phyloP scores from a whole-genome alignment of 2,888 invertebrate species.

The Rhamphomyia laevipes region DNA sequence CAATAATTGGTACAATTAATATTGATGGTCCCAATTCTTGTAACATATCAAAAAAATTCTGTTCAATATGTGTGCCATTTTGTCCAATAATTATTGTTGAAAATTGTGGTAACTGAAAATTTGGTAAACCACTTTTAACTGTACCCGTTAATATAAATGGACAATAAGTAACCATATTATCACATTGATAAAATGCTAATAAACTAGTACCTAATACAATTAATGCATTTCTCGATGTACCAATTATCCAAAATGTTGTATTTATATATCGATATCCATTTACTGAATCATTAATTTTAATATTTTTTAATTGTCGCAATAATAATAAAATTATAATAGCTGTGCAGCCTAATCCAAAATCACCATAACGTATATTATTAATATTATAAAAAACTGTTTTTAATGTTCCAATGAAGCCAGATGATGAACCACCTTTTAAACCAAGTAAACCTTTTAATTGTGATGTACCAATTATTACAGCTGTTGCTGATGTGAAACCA shows the following conservation, averaged over 20 bases:
- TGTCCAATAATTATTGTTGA: slow-evolving; percentile 40
- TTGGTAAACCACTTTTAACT: slow-evolving; percentile 57
- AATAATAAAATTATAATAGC: slow-evolving; percentile 63
- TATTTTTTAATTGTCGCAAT: slow-evolving; percentile 64
- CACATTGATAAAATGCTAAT: slow-evolving; percentile 52
- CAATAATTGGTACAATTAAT: slow-evolving; percentile 76
- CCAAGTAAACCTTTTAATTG: slow-evolving; percentile 56
- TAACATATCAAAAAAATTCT: slow-evolving; percentile 30
- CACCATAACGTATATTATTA: slow-evolving; percentile 53
- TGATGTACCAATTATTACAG: slow-evolving; percentile 77
- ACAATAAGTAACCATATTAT: slow-evolving; percentile 22
- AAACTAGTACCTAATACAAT: slow-evolving; percentile 50
- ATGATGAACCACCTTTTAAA: slow-evolving; percentile 52
- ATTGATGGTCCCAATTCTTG: slow-evolving; percentile 75
- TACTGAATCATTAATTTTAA: slow-evolving; percentile 35
- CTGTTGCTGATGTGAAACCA: slow-evolving; percentile 84
- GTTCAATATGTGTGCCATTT: slow-evolving; percentile 26
- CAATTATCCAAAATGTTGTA: slow-evolving; percentile 61
- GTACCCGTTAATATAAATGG: slow-evolving; percentile 65
- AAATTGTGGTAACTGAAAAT: slow-evolving; percentile 57
- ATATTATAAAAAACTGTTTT: slow-evolving; percentile 57
- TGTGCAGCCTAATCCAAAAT: slow-evolving; percentile 45
- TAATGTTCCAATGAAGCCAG: slow-evolving; percentile 64
- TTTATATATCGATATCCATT: slow-evolving; percentile 39
- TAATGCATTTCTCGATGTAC: slow-evolving; percentile 74